These are phyloP conservation scores for Acipenser ruthenus DNA, from an alignment of 2,797 vertebrate species.

Conservation along the genomic window DNA sequence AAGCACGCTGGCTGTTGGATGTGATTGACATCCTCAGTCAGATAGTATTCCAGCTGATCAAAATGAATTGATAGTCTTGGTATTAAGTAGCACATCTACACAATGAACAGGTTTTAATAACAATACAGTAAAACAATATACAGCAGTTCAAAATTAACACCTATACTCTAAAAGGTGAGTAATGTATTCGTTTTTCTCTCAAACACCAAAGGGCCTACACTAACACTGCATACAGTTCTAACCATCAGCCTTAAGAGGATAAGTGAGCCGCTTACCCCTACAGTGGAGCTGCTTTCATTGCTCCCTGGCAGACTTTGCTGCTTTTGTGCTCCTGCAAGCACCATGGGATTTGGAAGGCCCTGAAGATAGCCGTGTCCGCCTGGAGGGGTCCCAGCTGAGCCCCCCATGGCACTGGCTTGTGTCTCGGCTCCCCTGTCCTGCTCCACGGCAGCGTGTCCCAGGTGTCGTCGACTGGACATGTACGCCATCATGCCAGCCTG, in stretches of 20 bases:
- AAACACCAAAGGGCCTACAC: too few species aligned
- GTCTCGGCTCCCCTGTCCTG: slow-evolving; percentile 58
- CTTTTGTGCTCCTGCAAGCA: slow-evolving; percentile 42
- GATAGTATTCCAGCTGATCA: too few species aligned
- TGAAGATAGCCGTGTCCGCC: slow-evolving; percentile 61
- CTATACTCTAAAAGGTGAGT: too few species aligned
- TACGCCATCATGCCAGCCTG: slow-evolving; percentile 67
- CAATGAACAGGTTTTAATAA: too few species aligned
- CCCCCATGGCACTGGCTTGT: slow-evolving; percentile 41
- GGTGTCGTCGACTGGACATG: slow-evolving; percentile 58
- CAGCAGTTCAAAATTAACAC: too few species aligned
- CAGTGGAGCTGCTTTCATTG: slow-evolving; percentile 42
- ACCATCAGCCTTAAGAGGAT: neutral
- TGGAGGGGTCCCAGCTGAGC: slow-evolving; percentile 37
- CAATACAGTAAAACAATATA: too few species aligned
- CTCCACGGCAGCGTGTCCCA: slow-evolving; percentile 44
- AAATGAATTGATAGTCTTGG: too few species aligned
- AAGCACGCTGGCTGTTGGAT: too few species aligned
- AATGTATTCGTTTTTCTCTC: too few species aligned
- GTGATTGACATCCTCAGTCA: too few species aligned
- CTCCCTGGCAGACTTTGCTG: slow-evolving; percentile 44
- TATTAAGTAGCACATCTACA: too few species aligned
- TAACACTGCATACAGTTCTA: too few species aligned
- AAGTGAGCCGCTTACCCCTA: slow-evolving; percentile 52
- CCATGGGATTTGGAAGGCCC: slow-evolving; percentile 50